Evolutionary conservation across 1,140 invertebrate genomes (phyloP), one percentile per base, ranked within the genome.

Genomic region (Drosophila grimshawi): DNA sequence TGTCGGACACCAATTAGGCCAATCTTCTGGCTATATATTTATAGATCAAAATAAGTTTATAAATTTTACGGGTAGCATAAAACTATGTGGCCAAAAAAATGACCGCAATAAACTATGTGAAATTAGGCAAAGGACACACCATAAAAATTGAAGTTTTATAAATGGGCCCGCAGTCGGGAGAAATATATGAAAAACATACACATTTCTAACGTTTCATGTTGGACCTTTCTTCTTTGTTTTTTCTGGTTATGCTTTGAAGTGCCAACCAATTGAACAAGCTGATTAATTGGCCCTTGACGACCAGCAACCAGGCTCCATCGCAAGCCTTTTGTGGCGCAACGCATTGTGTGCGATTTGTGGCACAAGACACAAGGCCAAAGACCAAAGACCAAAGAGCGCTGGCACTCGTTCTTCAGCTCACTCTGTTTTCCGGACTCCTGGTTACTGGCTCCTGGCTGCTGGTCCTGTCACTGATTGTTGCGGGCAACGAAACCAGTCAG

Each of bases 1-100:
- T 86, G 82, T 74, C 77, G 77, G 88, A 79, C 83, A 88, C 80
- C 83, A 86, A 86, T 86, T 86, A 86, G 83, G 76, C 76, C 83
- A 86, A 88, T 86, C 64, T 81, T 43, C 65, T 63, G 72, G 67
- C 65, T 80, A 80, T 88, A 80, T 88, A 86, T 86, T 86, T 88
- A 88, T 86, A 72, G 67, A 65, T 80, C 45, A 61, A 82, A 83
- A 86, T 86, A 88, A 83, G 86, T 86, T 77, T 77, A 82, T 80
- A 81, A 69, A 68, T 69, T 74, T 74, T 64, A 68, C 70, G 59
- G 70, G 41, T 55, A 46, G 49, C 46, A 67, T 53, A 49, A 46
- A 66, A 76, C 72, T 71, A 59, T 76, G 66, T 57, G n/a, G 63
- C 63, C 63, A 67, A 60, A 74, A 19, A 73, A 75, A 75, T 65